Conservation (phyloP, 2,797 vertebrate species). For the Pangasius macronema region DNA sequence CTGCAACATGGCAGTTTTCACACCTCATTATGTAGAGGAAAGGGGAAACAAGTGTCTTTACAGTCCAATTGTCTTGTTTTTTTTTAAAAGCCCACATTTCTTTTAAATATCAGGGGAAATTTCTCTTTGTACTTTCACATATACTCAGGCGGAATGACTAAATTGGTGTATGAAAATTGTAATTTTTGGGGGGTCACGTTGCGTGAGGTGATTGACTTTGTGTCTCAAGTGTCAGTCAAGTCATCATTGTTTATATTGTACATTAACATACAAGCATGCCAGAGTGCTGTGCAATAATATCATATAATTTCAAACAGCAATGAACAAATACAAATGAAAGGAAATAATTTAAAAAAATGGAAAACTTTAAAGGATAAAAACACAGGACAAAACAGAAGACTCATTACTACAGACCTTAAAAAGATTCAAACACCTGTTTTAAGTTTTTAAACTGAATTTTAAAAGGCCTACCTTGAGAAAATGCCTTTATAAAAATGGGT, state of each 20-base stretch:
- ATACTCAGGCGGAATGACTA: neutral
- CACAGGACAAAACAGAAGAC: neutral
- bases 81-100: neutral
- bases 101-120: neutral
- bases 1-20: neutral
- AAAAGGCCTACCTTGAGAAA: neutral
- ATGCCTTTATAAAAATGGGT: neutral
- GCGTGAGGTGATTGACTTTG: neutral
- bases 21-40: conserved; percentile 17
- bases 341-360: neutral
- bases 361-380: neutral
- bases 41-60: conserved; percentile 27
- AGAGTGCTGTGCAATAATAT: neutral
- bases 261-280: neutral
- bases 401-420: neutral
- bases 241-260: neutral
- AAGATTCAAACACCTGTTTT: neutral
- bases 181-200: neutral
- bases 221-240: neutral
- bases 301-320: neutral
- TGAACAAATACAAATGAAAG: neutral
- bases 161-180: neutral
- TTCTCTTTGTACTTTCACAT: neutral
- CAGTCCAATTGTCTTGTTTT: neutral
- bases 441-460: neutral